A percentile compares a stretch with the other conserved stretches of the same genome.
These are phyloP conservation scores for Uropsilus gracilis DNA, from an alignment of 2,113 vertebrate genomes.

Conservation along the genomic window DNA sequence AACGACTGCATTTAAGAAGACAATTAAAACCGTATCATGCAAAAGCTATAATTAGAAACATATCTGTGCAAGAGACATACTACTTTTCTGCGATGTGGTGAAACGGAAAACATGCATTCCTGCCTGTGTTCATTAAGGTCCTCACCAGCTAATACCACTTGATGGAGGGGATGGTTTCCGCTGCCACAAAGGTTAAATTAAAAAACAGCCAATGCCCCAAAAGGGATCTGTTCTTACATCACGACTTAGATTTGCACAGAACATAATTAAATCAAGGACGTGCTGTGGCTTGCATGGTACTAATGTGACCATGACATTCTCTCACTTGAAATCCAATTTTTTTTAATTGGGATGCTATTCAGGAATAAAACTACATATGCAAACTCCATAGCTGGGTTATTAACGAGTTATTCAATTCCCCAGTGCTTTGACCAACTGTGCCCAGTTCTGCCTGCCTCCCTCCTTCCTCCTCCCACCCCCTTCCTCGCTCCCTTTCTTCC, in stretches of 20 bases:
- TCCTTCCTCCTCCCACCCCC: not conserved
- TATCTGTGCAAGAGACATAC: conserved; percentile 82
- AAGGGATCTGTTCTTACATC: conserved; percentile 65
- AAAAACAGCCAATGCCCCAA: conserved; percentile 63
- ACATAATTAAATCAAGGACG: conserved; percentile 62
- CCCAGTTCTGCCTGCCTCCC: not conserved
- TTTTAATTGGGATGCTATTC: conserved; percentile 36
- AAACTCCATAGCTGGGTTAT: conserved; percentile 42
- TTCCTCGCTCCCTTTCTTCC: not conserved
- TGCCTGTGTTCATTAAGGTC: conserved; percentile 76
- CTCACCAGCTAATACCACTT: conserved; percentile 74
- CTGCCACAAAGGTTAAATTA: conserved; percentile 70
- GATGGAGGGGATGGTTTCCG: conserved; percentile 71
- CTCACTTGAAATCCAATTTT: conserved; percentile 58
- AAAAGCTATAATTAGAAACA: conserved; percentile 88
- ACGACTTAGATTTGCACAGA: conserved; percentile 67
- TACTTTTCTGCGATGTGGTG: conserved; percentile 81
- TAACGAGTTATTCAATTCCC: conserved; percentile 22
- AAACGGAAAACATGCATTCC: conserved; percentile 79
- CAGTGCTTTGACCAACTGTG: not conserved
- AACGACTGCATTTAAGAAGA: conserved; percentile 86
- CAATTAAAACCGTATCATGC: conserved; percentile 87
- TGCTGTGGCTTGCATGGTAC: conserved; percentile 40
- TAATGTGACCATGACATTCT: conserved; percentile 66
- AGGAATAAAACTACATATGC: conserved; percentile 36